These are phyloP conservation scores for Orthosia gracilis DNA, from an alignment of 2,888 invertebrate species.

Conservation along the genomic window DNA sequence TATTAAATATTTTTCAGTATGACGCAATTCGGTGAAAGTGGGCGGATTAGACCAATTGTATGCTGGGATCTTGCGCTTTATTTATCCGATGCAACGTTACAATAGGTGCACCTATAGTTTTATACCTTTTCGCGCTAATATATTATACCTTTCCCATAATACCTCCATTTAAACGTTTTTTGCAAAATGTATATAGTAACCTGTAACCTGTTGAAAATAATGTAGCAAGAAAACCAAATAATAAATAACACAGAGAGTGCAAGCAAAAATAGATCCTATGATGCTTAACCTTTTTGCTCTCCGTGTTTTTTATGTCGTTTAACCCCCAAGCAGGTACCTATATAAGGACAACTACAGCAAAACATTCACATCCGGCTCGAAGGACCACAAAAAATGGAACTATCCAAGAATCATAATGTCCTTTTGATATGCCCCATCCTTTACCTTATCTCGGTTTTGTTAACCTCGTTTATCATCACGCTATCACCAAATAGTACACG, in stretches of 20 bases:
- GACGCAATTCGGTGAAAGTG: no score
- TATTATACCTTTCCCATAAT: no score
- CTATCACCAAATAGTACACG: conserved; percentile 47
- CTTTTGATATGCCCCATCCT: conserved; percentile 60
- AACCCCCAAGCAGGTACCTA: neutral
- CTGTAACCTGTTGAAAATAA: neutral
- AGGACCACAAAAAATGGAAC: conserved; percentile 28
- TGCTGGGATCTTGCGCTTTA: no score
- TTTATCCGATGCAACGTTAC: no score
- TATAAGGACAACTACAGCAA: neutral
- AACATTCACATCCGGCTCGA: conserved; percentile 7
- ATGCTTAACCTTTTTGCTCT: no score
- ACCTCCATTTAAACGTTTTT: no score
- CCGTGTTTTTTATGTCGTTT: neutral
- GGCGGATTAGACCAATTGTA: no score
- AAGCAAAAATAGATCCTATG: neutral
- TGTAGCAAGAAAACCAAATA: neutral
- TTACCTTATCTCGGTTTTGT: conserved; percentile 44
- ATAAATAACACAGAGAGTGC: neutral
- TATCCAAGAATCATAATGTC: conserved; percentile 59
- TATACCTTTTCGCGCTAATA: no score
- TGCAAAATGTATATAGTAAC: neutral
- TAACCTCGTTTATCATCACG: conserved; percentile 55
- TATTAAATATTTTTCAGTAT: no score
- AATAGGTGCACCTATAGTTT: no score